Evolutionary conservation across 2,113 vertebrate genomes (phyloP).

Genomic region (Phainopepla nitens): DNA sequence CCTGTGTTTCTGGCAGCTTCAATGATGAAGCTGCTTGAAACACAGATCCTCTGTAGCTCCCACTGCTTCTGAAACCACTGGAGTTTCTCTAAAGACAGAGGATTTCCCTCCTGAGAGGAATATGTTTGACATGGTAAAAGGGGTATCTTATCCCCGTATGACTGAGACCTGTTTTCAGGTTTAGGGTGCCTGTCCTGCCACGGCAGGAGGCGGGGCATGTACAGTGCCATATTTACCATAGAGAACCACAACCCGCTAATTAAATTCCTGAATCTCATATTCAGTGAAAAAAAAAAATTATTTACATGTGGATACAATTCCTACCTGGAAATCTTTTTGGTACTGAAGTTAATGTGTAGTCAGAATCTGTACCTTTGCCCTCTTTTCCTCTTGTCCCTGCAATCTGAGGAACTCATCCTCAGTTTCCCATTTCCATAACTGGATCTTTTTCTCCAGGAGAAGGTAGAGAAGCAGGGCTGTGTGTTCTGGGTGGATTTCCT

Average conservation of each 20-base stretch:
- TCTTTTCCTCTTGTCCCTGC: neutral
- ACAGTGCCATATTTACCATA: neutral
- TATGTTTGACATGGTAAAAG: neutral
- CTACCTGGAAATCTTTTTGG: neutral
- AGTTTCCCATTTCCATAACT: accelerated
- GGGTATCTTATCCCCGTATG: accelerated
- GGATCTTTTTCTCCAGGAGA: neutral
- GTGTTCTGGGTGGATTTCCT: neutral
- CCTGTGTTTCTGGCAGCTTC: too few relatives aligned
- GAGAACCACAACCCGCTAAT: neutral
- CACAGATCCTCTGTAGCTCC: neutral
- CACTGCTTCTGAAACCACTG: neutral
- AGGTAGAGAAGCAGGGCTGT: accelerated
- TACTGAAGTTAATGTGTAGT: neutral
- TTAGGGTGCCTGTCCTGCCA: neutral
- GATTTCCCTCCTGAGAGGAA: neutral
- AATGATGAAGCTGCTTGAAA: neutral
- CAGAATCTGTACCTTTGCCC: neutral
- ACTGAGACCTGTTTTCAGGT: neutral
- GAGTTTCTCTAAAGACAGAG: neutral
- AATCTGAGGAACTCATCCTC: neutral
- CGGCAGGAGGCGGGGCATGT: accelerated
- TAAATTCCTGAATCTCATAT: neutral
- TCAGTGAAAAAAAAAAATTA: accelerated
- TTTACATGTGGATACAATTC: neutral